Evolutionary conservation across 2,888 invertebrate species (phyloP), one percentile per base, ranked within the genome.

Genomic region (Hirtodrosophila duncani): DNA sequence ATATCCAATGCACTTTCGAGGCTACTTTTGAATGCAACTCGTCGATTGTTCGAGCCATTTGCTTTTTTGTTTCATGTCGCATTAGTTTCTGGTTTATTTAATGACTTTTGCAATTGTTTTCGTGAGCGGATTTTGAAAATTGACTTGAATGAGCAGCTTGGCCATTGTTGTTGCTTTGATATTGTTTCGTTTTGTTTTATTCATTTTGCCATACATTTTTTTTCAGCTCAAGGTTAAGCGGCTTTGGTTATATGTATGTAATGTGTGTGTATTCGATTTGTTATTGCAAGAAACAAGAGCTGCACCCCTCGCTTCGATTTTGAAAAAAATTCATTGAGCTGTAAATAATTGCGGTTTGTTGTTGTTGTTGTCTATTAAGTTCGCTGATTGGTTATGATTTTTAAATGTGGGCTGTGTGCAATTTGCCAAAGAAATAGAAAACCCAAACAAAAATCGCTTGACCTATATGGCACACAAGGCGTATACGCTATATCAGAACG

Each of bases 41-140:
- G 48, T 56, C 66, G 42, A 64, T 62, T 56, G 46, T 13, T 38
- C 26, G 41, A 63, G 45, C n/a, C n/a, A n/a, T n/a, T 53, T 46
- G 33, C 44, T 48, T 41, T 50, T 53, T 37, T 53, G 34, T 30
- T 26, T 42, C 49, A 58, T 65, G 66, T 70, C 57, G 71, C 67
- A 61, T 72, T 49, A 71, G 65, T 72, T 80, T 78, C 72, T 77
- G 80, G 80, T 75, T 78, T 58, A 74, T 81, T 75, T 75, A 81
- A 75, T 78, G 79, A 67, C 55, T 77, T 64, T 81, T 55, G 79
- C 81, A 75, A 81, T 75, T 78, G 79, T 75, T 78, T 75, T 81
- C 75, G 75, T 75, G 75, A 81, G 79, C 70, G 81, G 81, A 75
- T 75, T 75, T 81, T 57, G 48, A 78, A 81, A 78, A 78, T 80